Base-by-base conservation (phyloP, 2,888 invertebrate genomes). In the Lutraria lutraria region DNA sequence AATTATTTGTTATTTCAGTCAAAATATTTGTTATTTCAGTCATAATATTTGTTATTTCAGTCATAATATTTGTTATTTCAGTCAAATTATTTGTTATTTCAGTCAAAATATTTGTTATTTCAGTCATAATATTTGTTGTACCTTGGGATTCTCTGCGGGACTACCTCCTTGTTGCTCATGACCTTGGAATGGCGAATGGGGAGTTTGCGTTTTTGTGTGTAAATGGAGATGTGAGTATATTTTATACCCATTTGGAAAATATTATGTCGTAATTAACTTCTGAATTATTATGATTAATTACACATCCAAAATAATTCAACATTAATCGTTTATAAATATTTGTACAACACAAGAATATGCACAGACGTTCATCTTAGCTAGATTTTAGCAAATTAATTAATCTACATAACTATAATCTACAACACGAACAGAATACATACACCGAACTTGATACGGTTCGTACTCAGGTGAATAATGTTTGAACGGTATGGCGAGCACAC, bases 191-290 rank as follows among this genome's bases (percentile, higher is more conserved):
- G 96, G 95, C 95, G 0, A 88, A 91, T 25, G 96, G 96, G 12
- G 96, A 96, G 34, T 96, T 93, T 88, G 96, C 95, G 10, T 96
- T 96, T 89, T 88, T 95, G 13, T 95, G 95, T 82, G 94, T 95
- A 56, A 94, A 95, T 89, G 94, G 94, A 12, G 95, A 95, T 89
- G 95, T 95, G 91, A 93, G 95, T 93, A 29, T 43, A 43, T 43
- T 8, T 8, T 4, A 43, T 43, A 8, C 43, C 43, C 8, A 43
- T 43, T 43, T 43, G 2, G 8, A 43, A 43, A 43, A 8, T 43
- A 43, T 43, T 2, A 43, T 43, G 8, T 43, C 8, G 43, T 43
- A 4, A 43, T 43, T 43, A 4, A 43, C 43, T 2, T 43, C 43
- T 43, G 2, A 43, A 43, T 43, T 43, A 8, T 43, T 43, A 43